phyloP scores from a whole-genome alignment of 2,797 vertebrate species.

The Microctenopoma stevenorrisi region DNA sequence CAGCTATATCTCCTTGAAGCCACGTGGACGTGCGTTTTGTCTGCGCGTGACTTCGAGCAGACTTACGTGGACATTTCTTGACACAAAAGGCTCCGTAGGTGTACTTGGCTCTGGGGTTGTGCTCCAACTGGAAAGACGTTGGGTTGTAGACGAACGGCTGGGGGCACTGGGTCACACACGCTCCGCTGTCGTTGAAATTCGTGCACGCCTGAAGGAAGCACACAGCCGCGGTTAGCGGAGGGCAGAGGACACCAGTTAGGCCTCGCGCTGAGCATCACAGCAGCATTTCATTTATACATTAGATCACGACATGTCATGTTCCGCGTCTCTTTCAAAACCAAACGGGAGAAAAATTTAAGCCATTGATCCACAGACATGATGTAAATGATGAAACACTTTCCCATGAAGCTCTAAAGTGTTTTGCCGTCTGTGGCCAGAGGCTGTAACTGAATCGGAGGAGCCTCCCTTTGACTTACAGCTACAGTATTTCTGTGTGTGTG shows the following conservation, averaged over 20 bases:
- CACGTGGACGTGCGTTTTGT: not conserved
- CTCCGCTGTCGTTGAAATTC: conserved; percentile 98
- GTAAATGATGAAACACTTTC: conserved; percentile 76
- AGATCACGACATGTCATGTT: not conserved
- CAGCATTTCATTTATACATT: conserved; percentile 68
- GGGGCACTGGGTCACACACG: conserved; percentile 96
- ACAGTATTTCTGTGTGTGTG: conserved; percentile 52
- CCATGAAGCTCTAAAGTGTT: conserved; percentile 77
- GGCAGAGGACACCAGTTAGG: not conserved
- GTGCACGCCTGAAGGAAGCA: conserved; percentile 82
- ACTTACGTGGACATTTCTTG: conserved; percentile 97
- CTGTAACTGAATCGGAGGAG: conserved; percentile 78
- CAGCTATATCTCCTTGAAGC: not conserved
- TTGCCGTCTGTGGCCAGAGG: conserved; percentile 55
- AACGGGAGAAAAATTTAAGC: conserved; percentile 70
- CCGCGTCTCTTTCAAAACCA: conserved; percentile 35
- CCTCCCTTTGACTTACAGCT: conserved; percentile 72
- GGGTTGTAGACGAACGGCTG: conserved; percentile 98
- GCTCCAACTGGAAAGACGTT: conserved; percentile 94
- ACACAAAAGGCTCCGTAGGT: conserved; percentile 98
- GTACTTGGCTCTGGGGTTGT: conserved; percentile 96
- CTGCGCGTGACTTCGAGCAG: not conserved
- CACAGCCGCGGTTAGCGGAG: conserved; percentile 18
- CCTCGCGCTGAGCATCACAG: conserved; percentile 38
- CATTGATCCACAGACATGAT: conserved; percentile 71